A percentile compares a stretch with the other conserved stretches of the same genome.
phyloP scores from a whole-genome alignment of 2,113 vertebrate genomes.

The Upupa epops region DNA sequence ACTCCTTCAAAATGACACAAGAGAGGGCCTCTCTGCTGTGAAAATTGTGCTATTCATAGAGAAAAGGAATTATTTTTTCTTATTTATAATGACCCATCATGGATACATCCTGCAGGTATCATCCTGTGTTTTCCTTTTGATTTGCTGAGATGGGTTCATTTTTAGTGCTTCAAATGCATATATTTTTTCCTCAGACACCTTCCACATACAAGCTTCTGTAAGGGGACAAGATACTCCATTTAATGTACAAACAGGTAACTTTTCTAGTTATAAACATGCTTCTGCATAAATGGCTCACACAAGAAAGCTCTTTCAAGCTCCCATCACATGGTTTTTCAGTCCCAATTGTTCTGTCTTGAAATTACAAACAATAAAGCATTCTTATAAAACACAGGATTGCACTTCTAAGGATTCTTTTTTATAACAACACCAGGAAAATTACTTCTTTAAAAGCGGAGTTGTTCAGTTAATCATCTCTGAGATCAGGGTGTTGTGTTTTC shows the following conservation, averaged over 20 bases:
- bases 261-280: slow-evolving; percentile 2
- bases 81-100: not conserved
- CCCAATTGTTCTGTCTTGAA: not conserved
- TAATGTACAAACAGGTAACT: not conserved
- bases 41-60: not conserved
- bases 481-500: not conserved
- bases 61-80: not conserved
- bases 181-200: not conserved
- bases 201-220: not conserved
- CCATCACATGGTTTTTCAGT: not conserved
- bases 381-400: not conserved
- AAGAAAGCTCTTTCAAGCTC: not conserved
- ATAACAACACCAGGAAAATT: not conserved
- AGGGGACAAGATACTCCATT: not conserved
- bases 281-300: not conserved
- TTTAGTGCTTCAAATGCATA: not conserved
- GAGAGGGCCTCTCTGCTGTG: not conserved
- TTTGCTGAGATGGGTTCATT: not conserved
- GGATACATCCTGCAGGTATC: not conserved
- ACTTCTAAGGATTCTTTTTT: not conserved
- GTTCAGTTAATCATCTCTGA: not conserved
- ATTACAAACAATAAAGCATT: not conserved
- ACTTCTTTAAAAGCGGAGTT: not conserved
- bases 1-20: not conserved
- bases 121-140: not conserved